A percentile compares a stretch with the other conserved stretches of the same genome.
These are phyloP conservation scores for Anadara kagoshimensis DNA, from an alignment of 1,140 invertebrate genomes.

Conservation along the genomic window DNA sequence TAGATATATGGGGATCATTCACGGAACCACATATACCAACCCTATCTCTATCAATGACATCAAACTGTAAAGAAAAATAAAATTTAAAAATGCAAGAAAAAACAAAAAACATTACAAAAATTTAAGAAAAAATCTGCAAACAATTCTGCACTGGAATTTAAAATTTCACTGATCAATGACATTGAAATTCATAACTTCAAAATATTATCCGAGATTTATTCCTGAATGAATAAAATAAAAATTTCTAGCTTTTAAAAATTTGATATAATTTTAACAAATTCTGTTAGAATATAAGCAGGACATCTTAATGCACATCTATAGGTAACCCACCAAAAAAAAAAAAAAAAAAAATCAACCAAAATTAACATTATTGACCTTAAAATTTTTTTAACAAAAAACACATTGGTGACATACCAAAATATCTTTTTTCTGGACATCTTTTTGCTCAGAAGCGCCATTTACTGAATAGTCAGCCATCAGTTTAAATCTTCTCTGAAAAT, in stretches of 20 bases:
- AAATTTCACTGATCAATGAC: not conserved
- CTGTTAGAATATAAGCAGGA: no score
- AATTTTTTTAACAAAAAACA: no score
- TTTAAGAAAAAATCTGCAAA: not conserved
- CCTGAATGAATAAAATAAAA: no score
- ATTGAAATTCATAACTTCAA: not conserved
- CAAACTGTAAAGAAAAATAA: conserved; percentile 44
- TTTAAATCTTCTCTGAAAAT: conserved; percentile 30
- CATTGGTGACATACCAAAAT: conserved; percentile 7
- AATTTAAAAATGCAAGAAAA: no score
- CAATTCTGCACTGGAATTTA: not conserved
- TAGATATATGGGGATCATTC: conserved; percentile 63
- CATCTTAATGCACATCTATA: no score
- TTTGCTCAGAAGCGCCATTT: conserved; percentile 7
- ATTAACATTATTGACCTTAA: not conserved
- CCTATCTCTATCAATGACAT: conserved; percentile 52
- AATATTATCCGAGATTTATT: not conserved
- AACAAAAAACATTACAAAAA: no score
- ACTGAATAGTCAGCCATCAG: conserved; percentile 32
- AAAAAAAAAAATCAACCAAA: conserved; percentile 11
- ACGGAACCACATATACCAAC: conserved; percentile 56
- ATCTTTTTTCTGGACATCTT: conserved; percentile 17
- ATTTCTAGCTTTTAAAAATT: no score
- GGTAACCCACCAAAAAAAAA: no score
- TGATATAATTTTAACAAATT: no score